Conservation (phyloP, 2,888 invertebrate species). For the Rhagonycha lutea region DNA sequence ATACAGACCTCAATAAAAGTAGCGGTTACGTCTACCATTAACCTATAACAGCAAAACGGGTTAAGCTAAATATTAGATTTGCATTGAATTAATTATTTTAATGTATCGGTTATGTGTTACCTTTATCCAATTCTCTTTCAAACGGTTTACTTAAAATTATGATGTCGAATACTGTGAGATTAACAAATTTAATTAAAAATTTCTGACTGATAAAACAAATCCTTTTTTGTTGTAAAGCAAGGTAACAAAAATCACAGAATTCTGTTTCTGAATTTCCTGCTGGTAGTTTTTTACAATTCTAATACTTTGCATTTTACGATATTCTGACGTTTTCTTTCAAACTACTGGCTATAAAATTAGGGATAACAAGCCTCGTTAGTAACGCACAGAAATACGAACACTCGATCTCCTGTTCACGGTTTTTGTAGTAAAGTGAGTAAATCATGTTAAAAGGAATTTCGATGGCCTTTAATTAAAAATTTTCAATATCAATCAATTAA, state of each 20-base stretch:
- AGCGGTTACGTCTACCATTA: not conserved
- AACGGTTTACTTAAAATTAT: not conserved
- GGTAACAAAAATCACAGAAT: not conserved
- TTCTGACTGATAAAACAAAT: not conserved
- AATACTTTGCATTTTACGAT: not conserved
- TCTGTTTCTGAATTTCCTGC: not conserved
- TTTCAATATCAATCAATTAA: not conserved
- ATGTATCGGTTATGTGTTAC: not conserved
- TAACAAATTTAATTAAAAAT: not conserved
- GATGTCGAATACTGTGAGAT: not conserved
- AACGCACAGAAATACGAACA: conserved; percentile 7
- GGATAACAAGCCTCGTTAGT: conserved; percentile 21
- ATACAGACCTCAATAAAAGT: not conserved
- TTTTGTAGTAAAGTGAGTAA: not conserved
- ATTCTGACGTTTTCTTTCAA: conserved; percentile 19
- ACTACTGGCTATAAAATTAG: conserved; percentile 22
- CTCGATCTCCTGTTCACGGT: conserved; percentile 12
- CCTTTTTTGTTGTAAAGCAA: not conserved
- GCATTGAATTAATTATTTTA: not conserved
- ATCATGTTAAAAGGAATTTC: not conserved
- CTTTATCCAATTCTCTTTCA: not conserved
- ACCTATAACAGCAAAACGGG: not conserved
- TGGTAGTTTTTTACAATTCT: not conserved
- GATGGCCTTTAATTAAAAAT: not conserved
- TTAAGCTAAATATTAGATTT: not conserved